Base-by-base conservation (phyloP, 2,797 vertebrate genomes). In the Uromys caudimaculatus region DNA sequence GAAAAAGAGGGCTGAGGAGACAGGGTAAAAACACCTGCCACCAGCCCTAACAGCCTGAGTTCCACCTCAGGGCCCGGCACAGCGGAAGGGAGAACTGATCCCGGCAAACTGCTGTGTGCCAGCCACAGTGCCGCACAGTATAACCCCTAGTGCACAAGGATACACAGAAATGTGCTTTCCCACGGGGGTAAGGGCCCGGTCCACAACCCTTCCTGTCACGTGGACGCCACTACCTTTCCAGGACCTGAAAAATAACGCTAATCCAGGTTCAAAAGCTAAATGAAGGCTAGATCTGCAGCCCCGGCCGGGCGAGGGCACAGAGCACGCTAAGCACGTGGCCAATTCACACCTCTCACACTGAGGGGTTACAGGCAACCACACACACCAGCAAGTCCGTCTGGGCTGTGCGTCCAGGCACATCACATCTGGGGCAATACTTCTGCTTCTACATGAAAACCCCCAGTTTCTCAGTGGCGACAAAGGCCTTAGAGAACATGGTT, bases 251-350 rank as follows among this genome's bases (percentile, higher is more conserved):
- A 94, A 87, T 24, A 90, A 86, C 0, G 93, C 54, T 35, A 52
- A 91, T 69, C 88, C 14, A 81, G 67, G 89, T 83, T 78, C 76
- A 79, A 38, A 86, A 52, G 58, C 79, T 82, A 75, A 91, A 94
- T 29, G 94, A 13, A 83, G 76, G n/a, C n/a, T 58, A 64, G 44
- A 81, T n/a, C 21, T 73, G 75, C 56, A 97, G 76, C 9, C 78
- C 87, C 81, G 71, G 69, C 16, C n/a, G 29, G 69, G 12, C n/a
- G 82, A 89, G 60, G 60, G 54, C 23, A 69, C 0, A 56, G 47
- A 13, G 69, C 9, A 89, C 27, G 60, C 35, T 44, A 41, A 75
- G 56, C n/a, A 38, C 2, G 41, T 0, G 6, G 27, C 7, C 0
- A 17, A 14, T 10, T 56, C 6, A 0, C 13, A 44, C 52, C 41